phyloP scores from a whole-genome alignment of 2,113 vertebrate genomes.

The Chroicocephalus ridibundus region DNA sequence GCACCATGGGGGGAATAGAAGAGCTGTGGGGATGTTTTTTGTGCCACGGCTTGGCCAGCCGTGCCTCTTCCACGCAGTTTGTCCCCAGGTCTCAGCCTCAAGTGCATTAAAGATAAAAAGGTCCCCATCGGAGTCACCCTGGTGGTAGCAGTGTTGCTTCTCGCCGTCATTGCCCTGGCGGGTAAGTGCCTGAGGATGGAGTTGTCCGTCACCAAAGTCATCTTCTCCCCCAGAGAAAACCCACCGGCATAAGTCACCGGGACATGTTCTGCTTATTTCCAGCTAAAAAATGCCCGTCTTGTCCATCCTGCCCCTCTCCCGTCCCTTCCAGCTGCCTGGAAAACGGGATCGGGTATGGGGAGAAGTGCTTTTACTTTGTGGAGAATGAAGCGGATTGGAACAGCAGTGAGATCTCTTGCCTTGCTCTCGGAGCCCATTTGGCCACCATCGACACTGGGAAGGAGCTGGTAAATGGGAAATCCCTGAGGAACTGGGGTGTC shows the following conservation, averaged over 20 bases:
- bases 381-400: neutral
- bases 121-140: neutral
- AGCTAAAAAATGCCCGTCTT: neutral
- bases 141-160: neutral
- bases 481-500: fast-evolving
- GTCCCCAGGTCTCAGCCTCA: neutral
- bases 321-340: neutral
- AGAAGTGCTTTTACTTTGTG: conserved; percentile 22
- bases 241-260: fast-evolving
- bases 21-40: neutral
- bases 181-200: neutral
- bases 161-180: neutral
- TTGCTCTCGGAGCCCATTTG: neutral
- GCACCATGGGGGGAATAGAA: neutral
- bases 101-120: neutral
- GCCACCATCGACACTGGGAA: neutral
- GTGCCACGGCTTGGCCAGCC: fast-evolving
- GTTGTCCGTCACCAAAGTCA: too few species aligned
- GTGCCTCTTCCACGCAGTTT: fast-evolving
- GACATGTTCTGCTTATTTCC: fast-evolving
- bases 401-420: neutral
- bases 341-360: fast-evolving
- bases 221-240: neutral
- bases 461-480: neutral
- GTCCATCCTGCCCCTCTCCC: neutral